Conservation (phyloP, 2,113 vertebrate genomes). For the Dicrurus megarhynchus region DNA sequence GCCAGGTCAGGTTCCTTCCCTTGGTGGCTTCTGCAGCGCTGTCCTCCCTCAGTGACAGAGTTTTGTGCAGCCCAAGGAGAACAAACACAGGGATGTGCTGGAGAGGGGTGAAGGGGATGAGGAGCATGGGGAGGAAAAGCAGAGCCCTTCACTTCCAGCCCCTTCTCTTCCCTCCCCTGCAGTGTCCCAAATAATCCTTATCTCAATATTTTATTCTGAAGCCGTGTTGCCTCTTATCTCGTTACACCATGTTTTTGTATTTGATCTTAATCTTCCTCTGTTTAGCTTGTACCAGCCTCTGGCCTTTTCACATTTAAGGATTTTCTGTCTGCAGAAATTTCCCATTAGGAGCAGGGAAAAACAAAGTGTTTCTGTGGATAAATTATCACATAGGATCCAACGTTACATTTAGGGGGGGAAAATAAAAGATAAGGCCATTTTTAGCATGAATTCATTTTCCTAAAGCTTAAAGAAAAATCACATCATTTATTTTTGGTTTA, state of each 20-base stretch:
- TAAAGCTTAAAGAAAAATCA: not conserved
- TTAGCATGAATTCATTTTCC: not conserved
- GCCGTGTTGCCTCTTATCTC: not conserved
- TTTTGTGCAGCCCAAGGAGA: not conserved
- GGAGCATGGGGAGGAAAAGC: not conserved
- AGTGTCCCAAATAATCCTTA: not conserved
- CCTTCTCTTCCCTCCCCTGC: not conserved
- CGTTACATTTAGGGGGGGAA: accelerated
- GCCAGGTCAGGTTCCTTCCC: not conserved
- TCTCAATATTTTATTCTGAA: not conserved
- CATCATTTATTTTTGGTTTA: not conserved
- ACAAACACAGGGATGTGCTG: not conserved
- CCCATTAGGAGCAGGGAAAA: not conserved
- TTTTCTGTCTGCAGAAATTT: not conserved
- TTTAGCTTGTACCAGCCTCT: not conserved
- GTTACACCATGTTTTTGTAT: not conserved
- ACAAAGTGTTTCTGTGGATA: not conserved
- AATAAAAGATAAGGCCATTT: not conserved
- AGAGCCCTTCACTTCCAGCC: not conserved
- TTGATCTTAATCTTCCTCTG: slow-evolving; percentile 3
- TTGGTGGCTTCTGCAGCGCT: not conserved
- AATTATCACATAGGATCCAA: not conserved
- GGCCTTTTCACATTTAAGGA: not conserved
- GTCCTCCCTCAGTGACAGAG: not conserved
- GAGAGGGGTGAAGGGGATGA: not conserved